A percentile compares a stretch with the other conserved stretches of the same genome.
Conservation (phyloP, 2,113 vertebrate genomes). For the Sinocyclocheilus anophthalmus region DNA sequence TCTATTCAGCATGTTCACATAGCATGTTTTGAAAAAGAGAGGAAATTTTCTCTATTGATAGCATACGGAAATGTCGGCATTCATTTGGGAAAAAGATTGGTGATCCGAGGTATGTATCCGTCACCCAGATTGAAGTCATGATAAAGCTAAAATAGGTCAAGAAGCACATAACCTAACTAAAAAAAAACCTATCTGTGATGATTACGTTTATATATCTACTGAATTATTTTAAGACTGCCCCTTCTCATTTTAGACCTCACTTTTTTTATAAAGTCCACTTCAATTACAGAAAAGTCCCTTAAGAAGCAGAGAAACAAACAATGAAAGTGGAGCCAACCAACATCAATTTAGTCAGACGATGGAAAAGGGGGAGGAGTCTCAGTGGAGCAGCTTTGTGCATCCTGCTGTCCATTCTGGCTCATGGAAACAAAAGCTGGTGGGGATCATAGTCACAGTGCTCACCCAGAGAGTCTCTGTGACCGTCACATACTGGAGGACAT, state of each 20-base stretch:
- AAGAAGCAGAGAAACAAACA: slow-evolving; percentile 52
- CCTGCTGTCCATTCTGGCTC: slow-evolving; percentile 62
- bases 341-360: slow-evolving; percentile 45
- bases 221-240: slow-evolving; percentile 53
- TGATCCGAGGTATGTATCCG: slow-evolving; percentile 24
- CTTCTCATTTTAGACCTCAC: slow-evolving; percentile 51
- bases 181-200: slow-evolving; percentile 41
- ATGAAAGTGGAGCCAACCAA: slow-evolving; percentile 56
- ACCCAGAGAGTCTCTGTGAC: slow-evolving; percentile 65
- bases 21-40: no score
- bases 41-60: no score
- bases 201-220: slow-evolving; percentile 15
- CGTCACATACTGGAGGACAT: slow-evolving; percentile 6
- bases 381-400: slow-evolving; percentile 47
- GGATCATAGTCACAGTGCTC: slow-evolving; percentile 43
- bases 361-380: slow-evolving; percentile 29
- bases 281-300: slow-evolving; percentile 47
- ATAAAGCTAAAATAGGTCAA: slow-evolving; percentile 61
- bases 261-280: slow-evolving; percentile 24
- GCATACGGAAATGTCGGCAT: no score
- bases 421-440: slow-evolving; percentile 47
- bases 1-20: no score
- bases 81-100: no score
- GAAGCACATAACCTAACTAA: slow-evolving; percentile 58
- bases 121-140: slow-evolving; percentile 50